phyloP scores from a whole-genome alignment of 2,797 vertebrate genomes.

The Luscinia megarhynchos region DNA sequence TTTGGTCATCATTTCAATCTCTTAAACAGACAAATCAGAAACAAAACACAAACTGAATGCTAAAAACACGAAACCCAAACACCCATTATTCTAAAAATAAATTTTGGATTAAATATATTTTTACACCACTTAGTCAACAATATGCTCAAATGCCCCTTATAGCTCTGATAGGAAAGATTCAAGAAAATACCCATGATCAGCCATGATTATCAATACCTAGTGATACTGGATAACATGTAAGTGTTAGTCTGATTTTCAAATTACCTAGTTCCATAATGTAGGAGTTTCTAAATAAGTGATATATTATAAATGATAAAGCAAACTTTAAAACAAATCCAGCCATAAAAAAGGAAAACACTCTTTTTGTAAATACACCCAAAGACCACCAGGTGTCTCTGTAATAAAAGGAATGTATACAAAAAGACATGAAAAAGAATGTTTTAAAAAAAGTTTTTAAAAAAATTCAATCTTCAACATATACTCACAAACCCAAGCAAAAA shows the following conservation, averaged over 20 bases:
- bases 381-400: constrained; percentile 55
- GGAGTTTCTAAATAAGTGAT: background rate
- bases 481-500: rapidly evolving
- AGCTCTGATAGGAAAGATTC: background rate
- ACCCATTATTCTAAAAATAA: background rate
- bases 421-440: no score
- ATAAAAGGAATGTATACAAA: background rate
- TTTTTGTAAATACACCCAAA: background rate
- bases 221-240: background rate
- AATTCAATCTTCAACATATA: background rate
- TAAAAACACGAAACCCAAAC: background rate
- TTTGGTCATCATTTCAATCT: background rate
- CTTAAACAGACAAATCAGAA: background rate
- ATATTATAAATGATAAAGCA: background rate
- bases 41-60: background rate
- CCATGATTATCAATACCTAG: background rate
- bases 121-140: background rate
- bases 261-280: background rate
- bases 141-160: background rate
- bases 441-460: background rate
- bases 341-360: background rate
- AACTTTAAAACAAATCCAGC: background rate
- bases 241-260: background rate
- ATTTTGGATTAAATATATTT: background rate
- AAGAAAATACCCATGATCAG: background rate